Conservation (phyloP, 1,140 invertebrate species). For the Anoplophora glabripennis region DNA sequence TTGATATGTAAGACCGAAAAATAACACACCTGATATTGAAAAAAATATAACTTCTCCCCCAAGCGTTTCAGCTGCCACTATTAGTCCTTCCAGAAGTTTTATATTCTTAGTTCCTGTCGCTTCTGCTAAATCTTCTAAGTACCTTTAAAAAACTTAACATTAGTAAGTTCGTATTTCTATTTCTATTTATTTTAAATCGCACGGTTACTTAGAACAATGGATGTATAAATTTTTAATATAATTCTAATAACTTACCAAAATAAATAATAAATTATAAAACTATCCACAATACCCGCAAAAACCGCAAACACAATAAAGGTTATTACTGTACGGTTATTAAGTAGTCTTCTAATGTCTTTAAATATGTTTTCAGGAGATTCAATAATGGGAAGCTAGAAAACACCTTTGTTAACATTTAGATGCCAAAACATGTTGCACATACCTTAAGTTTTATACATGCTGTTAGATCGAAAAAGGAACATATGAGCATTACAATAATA, state of each 20-base stretch:
- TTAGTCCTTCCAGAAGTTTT: conserved; percentile 72
- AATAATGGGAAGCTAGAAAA: conserved; percentile 63
- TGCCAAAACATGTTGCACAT: conserved; percentile 1
- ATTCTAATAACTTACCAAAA: conserved; percentile 62
- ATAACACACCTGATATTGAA: conserved; percentile 58
- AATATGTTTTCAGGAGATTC: conserved; percentile 62
- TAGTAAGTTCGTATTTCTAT: no score
- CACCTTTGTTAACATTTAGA: background rate
- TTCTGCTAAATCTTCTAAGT: conserved; percentile 68
- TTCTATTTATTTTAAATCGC: no score
- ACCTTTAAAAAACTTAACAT: conserved; percentile 52
- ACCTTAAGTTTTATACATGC: conserved; percentile 63
- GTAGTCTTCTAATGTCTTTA: conserved; percentile 57
- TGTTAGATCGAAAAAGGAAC: conserved; percentile 60
- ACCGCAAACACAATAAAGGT: conserved; percentile 69
- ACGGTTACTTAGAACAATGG: no score
- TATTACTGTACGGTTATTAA: conserved; percentile 60
- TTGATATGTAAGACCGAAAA: background rate
- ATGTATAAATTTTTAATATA: background rate
- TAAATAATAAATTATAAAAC: conserved; percentile 75
- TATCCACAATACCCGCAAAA: conserved; percentile 69
- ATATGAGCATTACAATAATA: conserved; percentile 61
- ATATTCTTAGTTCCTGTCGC: conserved; percentile 60
- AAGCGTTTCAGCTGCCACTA: conserved; percentile 70
- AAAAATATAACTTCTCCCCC: conserved; percentile 75